Conservation (phyloP, 2,888 invertebrate species). For the Yponomeuta evonymella region DNA sequence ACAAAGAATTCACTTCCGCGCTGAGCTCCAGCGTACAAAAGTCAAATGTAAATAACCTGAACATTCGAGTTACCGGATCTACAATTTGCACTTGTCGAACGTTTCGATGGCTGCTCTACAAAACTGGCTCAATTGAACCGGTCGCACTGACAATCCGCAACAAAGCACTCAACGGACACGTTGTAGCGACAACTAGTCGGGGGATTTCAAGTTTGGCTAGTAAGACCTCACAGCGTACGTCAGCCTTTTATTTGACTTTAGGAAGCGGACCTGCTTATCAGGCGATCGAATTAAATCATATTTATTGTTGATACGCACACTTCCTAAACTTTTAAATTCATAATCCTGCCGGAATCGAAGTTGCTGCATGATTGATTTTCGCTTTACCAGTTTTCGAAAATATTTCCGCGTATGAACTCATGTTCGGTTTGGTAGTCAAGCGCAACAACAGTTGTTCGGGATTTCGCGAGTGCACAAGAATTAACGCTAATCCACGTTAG, state of each 20-base stretch:
- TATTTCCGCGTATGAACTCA: slow-evolving; percentile 67
- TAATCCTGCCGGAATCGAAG: slow-evolving; percentile 60
- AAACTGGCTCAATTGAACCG: slow-evolving; percentile 32
- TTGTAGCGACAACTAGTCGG: background rate
- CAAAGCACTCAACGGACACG: slow-evolving; percentile 39
- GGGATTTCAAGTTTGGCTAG: slow-evolving; percentile 1
- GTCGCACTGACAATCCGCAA: slow-evolving; percentile 25
- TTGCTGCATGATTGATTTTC: slow-evolving; percentile 50
- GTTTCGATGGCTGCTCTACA: slow-evolving; percentile 35
- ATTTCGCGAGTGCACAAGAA: background rate
- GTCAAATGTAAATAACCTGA: slow-evolving; percentile 75
- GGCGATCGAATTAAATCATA: slow-evolving; percentile 45
- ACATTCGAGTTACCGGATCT: slow-evolving; percentile 27
- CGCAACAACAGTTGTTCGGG: background rate
- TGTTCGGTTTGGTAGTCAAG: slow-evolving; percentile 18
- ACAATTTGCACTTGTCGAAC: slow-evolving; percentile 30
- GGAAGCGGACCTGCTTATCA: slow-evolving; percentile 65
- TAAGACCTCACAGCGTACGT: background rate
- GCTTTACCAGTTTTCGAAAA: slow-evolving; percentile 16
- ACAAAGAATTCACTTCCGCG: slow-evolving; percentile 57
- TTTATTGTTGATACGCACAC: slow-evolving; percentile 48
- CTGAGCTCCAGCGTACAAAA: slow-evolving; percentile 49
- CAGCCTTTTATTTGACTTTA: slow-evolving; percentile 31
- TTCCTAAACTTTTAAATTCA: slow-evolving; percentile 63
- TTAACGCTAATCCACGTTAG: background rate